Base-by-base conservation (phyloP, 2,113 vertebrate genomes). In the Naja naja region DNA sequence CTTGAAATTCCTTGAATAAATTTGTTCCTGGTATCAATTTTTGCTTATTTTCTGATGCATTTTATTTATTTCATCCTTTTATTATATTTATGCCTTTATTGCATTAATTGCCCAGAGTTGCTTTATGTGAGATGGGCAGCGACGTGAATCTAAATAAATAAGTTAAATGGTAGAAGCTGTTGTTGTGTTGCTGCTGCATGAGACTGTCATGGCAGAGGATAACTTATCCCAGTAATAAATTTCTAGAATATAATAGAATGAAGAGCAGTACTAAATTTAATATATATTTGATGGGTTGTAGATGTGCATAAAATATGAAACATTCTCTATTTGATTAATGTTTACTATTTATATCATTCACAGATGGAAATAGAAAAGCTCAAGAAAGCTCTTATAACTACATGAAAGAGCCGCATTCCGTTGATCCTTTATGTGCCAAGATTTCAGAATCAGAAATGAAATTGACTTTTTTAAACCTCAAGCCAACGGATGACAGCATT, bases 351-450 rank as follows among this genome's bases (percentile, higher is more conserved):
- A 60, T 1, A 86, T 1, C 93, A 58, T 1, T 95, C 86, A 18
- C 97, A 99, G 99, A 94, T 98, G 97, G 99, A 99, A 97, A 97
- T 99, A 96, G 98, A 99, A 93, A 99, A 98, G 94, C 96, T 99
- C 97, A 99, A 99, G 97, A 98, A 98, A 97, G 96, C 95, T 25
- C 94, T 99, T 95, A 97, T 98, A 89, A 97, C 97, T 55, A 98
- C 98, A 95, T 99, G 98, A 99, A 96, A 95, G 90, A 85, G n/a
- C 85, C 74, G 25, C 85, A 93, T 93, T 94, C 94, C 93, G 49
- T 43, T 11, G 90, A 4, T 96, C 95, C 93, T 95, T 90, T 93
- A 86, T 58, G 93, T 55, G 0, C 92, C 94, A 95, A 93, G 96
- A 96, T 94, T 91, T 96, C 94, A 93, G 92, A 94, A 94, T 81